Conservation (phyloP, 2,888 invertebrate genomes). For the Ferrisia virgata region DNA sequence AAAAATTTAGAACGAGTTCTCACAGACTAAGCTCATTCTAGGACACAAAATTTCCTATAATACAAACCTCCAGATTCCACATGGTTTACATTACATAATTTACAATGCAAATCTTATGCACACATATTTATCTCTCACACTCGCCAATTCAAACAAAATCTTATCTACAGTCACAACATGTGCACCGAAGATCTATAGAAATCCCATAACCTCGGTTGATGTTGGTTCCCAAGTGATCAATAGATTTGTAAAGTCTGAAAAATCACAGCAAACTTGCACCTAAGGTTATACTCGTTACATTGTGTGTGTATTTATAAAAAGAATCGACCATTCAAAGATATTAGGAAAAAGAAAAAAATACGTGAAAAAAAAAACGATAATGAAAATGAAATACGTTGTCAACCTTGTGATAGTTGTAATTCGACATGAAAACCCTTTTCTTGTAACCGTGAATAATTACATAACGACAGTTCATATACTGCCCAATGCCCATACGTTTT, state of each 20-base stretch:
- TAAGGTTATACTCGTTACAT: neutral
- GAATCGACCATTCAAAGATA: neutral
- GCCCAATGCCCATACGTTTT: neutral
- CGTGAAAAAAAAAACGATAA: neutral
- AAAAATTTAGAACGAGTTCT: too few species aligned
- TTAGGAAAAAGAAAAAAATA: neutral
- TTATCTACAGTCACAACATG: too few species aligned
- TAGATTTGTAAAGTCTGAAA: neutral
- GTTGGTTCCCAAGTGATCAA: neutral
- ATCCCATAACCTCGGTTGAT: too few species aligned
- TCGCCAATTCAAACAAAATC: too few species aligned
- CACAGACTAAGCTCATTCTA: too few species aligned
- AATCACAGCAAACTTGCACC: neutral
- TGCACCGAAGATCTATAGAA: too few species aligned
- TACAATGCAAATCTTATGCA: too few species aligned
- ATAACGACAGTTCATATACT: neutral
- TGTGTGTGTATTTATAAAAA: neutral
- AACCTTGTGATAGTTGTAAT: slow-evolving; percentile 7
- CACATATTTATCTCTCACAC: too few species aligned
- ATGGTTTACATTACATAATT: too few species aligned
- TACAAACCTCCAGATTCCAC: too few species aligned
- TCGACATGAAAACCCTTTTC: slow-evolving; percentile 20
- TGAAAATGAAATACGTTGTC: slow-evolving; percentile 18
- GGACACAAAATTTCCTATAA: too few species aligned
- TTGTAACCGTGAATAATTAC: slow-evolving; percentile 16